Percentiles rank a stretch among this genome's conserved stretches.
Conservation (phyloP, 2,797 vertebrate genomes). For the Cephalopachus bancanus region DNA sequence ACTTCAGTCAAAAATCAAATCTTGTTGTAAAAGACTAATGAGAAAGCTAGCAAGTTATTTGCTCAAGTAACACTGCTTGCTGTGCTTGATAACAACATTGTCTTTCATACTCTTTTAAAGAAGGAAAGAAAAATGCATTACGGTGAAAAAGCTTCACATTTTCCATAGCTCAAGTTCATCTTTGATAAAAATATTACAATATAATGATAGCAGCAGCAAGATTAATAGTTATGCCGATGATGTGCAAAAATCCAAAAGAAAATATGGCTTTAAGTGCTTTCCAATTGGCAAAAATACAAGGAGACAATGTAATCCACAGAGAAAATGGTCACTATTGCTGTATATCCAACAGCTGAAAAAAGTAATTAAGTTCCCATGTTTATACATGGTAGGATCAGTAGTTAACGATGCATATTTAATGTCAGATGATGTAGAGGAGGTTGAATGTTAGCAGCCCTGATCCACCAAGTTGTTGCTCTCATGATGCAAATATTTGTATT, state of each 20-base stretch:
- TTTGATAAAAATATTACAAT: not conserved
- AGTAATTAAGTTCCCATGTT: not conserved
- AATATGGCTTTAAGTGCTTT: not conserved
- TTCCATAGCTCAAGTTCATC: not conserved
- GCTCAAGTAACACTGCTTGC: not conserved
- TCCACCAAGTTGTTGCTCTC: not conserved
- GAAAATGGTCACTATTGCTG: not conserved
- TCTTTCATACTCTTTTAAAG: constrained; percentile 1
- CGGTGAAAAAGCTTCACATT: not conserved
- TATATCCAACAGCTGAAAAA: not conserved
- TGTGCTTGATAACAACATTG: not conserved
- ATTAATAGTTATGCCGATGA: not conserved
- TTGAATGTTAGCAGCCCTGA: no score
- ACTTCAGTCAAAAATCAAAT: not conserved
- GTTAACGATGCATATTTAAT: not conserved
- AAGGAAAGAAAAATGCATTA: not conserved
- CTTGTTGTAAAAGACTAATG: not conserved
- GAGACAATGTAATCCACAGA: not conserved
- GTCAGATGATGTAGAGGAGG: not conserved
- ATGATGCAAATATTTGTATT: not conserved
- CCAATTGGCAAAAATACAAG: not conserved
- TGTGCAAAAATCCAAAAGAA: not conserved
- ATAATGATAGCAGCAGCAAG: not conserved
- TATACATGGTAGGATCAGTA: not conserved
- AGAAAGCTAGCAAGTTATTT: not conserved